phyloP scores from a whole-genome alignment of 2,797 vertebrate species.

The Ceyx erithaca region DNA sequence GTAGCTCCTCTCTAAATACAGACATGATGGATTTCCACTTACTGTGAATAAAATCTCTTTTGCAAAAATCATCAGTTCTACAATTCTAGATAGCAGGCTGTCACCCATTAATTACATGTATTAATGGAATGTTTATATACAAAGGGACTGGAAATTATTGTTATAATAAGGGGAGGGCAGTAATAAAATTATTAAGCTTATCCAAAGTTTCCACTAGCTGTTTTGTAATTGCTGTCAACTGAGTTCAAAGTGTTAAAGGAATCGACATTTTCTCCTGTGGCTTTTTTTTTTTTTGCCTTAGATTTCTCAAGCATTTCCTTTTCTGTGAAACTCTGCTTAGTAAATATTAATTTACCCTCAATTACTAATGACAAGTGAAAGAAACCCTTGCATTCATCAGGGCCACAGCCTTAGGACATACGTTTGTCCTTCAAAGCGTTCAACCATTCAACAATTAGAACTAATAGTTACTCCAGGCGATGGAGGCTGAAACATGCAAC shows the following conservation, averaged over 20 bases:
- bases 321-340: constrained; percentile 79
- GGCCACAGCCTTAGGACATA: constrained; percentile 71
- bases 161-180: not conserved
- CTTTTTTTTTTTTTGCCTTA: not conserved
- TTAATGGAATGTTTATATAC: not conserved
- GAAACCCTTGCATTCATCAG: constrained; percentile 75
- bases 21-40: not conserved
- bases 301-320: constrained; percentile 50
- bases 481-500: constrained; percentile 46
- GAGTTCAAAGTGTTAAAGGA: constrained; percentile 51
- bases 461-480: constrained; percentile 80
- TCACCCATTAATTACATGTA: not conserved
- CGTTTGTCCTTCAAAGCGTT: constrained; percentile 83
- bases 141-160: not conserved
- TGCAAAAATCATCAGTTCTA: not conserved
- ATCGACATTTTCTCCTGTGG: constrained; percentile 10
- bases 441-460: constrained; percentile 80
- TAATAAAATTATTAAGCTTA: constrained; percentile 19
- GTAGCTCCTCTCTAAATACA: not conserved
- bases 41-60: not conserved
- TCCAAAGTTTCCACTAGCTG: constrained; percentile 19
- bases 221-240: constrained; percentile 35
- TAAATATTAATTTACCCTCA: constrained; percentile 82
- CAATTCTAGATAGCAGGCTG: not conserved
- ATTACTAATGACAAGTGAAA: constrained; percentile 86